phyloP scores from a whole-genome alignment of 1,140 invertebrate genomes.

The Ladona fulva region DNA sequence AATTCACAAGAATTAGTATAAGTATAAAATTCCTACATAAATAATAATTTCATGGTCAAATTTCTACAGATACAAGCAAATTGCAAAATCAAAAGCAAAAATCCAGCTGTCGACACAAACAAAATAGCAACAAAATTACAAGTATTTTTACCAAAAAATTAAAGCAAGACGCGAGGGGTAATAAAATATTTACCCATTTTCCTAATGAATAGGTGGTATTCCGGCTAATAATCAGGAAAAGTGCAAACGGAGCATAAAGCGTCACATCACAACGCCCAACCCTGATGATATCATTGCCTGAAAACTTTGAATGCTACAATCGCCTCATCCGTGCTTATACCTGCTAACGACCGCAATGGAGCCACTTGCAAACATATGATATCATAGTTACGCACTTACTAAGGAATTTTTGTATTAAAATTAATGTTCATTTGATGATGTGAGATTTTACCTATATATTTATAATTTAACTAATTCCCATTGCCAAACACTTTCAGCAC shows the following conservation, averaged over 20 bases:
- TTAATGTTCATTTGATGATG: too few species aligned
- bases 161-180: background rate
- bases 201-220: background rate
- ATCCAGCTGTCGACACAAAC: background rate
- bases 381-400: background rate
- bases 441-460: too few species aligned
- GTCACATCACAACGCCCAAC: conserved; percentile 6
- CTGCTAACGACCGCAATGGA: background rate
- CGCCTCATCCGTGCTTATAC: background rate
- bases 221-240: background rate
- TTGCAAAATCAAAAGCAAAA: too few species aligned
- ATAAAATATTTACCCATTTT: conserved; percentile 1
- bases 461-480: too few species aligned
- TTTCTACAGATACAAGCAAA: too few species aligned
- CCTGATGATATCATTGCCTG: conserved; percentile 4
- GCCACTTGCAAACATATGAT: conserved; percentile 9
- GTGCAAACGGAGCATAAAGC: background rate
- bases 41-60: too few species aligned
- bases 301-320: background rate
- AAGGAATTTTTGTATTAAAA: too few species aligned
- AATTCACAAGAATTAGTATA: too few species aligned
- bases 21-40: too few species aligned
- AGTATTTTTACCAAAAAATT: background rate
- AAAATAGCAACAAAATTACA: background rate
- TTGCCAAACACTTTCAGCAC: too few species aligned